Percentiles rank a stretch among this genome's conserved stretches.
phyloP scores from a whole-genome alignment of 2,797 vertebrate genomes.

The Dermochelys coriacea region DNA sequence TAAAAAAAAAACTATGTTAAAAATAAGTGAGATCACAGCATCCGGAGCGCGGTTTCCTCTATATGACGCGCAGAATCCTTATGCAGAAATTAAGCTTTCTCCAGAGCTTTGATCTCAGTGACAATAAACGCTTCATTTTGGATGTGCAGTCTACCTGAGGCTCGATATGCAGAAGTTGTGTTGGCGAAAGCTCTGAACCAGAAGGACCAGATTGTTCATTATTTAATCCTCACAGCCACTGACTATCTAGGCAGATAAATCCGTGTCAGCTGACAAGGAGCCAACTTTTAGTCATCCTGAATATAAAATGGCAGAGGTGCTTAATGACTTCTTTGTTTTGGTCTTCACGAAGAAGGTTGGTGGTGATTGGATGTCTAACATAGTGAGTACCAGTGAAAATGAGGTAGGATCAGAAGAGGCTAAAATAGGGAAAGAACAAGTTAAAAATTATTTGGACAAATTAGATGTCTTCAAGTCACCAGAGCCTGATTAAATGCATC shows the following conservation, averaged over 20 bases:
- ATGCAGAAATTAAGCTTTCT: constrained; percentile 72
- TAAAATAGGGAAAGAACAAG: too few species aligned
- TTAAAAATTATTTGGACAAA: too few species aligned
- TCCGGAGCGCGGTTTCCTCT: constrained; percentile 62
- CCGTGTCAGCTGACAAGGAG: constrained; percentile 76
- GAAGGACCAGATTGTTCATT: constrained; percentile 75
- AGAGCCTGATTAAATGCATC: too few species aligned
- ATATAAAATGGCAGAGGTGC: constrained; percentile 51
- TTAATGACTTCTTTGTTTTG: too few species aligned
- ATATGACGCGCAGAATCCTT: constrained; percentile 66
- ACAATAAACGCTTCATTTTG: constrained; percentile 71
- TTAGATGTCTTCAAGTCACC: too few species aligned
- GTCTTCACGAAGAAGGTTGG: too few species aligned
- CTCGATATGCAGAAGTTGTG: constrained; percentile 71
- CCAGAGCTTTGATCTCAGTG: constrained; percentile 59
- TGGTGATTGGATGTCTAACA: too few species aligned
- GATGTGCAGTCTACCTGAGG: constrained; percentile 59
- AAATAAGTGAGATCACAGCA: constrained; percentile 46
- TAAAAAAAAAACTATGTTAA: constrained; percentile 50
- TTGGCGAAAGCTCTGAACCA: constrained; percentile 79
- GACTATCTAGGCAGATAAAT: constrained; percentile 79
- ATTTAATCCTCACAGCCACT: constrained; percentile 76
- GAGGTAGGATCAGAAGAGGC: too few species aligned
- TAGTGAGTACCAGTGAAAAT: too few species aligned
- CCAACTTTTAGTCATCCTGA: constrained; percentile 69